A percentile compares a stretch with the other conserved stretches of the same genome.
Conservation (phyloP, 2,113 vertebrate species). For the Toxotes jaculatrix region DNA sequence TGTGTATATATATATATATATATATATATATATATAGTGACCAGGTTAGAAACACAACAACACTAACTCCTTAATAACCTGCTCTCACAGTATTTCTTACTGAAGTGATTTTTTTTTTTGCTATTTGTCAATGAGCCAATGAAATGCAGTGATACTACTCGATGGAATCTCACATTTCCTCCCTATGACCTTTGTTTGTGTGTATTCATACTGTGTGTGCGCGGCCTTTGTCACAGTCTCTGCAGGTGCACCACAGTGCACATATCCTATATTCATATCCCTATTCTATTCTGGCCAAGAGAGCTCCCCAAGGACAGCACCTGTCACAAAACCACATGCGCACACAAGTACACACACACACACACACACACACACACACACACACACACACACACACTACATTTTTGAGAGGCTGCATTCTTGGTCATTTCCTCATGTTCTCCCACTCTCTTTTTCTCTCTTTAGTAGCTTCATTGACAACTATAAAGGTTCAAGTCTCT, state of each 20-base stretch:
- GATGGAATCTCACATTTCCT: constrained; percentile 76
- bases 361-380: constrained; percentile 34
- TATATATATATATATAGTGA: neutral
- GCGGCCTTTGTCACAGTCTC: constrained; percentile 68
- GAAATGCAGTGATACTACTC: constrained; percentile 54
- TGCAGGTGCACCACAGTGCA: constrained; percentile 76
- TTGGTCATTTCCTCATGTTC: constrained; percentile 35
- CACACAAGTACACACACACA: constrained; percentile 33
- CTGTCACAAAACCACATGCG: constrained; percentile 62
- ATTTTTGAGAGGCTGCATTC: neutral
- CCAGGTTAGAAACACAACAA: neutral
- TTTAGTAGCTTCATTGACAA: constrained; percentile 29
- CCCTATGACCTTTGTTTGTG: constrained; percentile 35
- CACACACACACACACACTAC: constrained; percentile 32
- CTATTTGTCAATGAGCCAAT: constrained; percentile 34
- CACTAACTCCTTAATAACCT: neutral
- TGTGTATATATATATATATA: neutral
- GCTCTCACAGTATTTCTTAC: neutral
- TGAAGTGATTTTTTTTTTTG: neutral
- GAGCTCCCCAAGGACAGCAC: constrained; percentile 78
- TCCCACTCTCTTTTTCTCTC: constrained; percentile 13
- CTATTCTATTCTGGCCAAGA: constrained; percentile 79
- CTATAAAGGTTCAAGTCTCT: neutral
- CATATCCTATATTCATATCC: constrained; percentile 85
- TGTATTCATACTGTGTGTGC: constrained; percentile 29